Percentiles rank a stretch among this genome's conserved stretches.
phyloP scores from a whole-genome alignment of 1,140 invertebrate genomes.

The Drosophila ironensis region DNA sequence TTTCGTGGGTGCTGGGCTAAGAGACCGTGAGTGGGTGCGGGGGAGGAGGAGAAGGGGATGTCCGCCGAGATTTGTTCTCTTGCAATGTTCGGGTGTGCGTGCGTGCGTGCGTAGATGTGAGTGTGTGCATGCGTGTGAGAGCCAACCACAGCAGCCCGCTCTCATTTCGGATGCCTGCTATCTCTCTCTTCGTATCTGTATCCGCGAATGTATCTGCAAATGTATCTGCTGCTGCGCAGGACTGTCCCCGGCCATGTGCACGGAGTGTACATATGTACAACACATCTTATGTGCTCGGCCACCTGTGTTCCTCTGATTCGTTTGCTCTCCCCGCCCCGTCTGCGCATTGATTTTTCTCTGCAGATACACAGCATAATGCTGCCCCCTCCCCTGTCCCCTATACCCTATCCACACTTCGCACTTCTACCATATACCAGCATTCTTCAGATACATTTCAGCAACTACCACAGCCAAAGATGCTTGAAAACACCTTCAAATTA shows the following conservation, averaged over 20 bases:
- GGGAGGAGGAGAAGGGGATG: not conserved
- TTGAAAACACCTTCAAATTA: no score
- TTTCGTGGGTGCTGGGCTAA: not conserved
- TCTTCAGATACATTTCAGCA: not conserved
- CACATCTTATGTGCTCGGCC: conserved; percentile 58
- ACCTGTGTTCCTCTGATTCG: conserved; percentile 79
- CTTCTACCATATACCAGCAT: no score
- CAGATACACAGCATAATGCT: conserved; percentile 69
- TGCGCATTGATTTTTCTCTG: conserved; percentile 73
- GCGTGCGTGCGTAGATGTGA: conserved; percentile 4
- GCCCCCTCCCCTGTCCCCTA: no score
- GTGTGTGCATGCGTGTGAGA: conserved; percentile 31
- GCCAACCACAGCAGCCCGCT: conserved; percentile 73
- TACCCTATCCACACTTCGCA: no score
- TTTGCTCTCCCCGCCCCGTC: conserved; percentile 59
- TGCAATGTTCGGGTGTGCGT: not conserved
- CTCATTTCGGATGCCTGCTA: conserved; percentile 61
- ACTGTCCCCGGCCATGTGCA: conserved; percentile 47
- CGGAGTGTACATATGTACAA: conserved; percentile 3
- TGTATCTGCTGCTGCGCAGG: conserved; percentile 72
- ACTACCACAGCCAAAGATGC: no score
- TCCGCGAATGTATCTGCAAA: conserved; percentile 54
- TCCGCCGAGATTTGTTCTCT: conserved; percentile 47
- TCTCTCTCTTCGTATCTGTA: conserved; percentile 60
- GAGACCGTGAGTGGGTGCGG: not conserved